These are phyloP conservation scores for Drosophila falleni DNA, from an alignment of 2,888 invertebrate genomes.

Conservation along the genomic window DNA sequence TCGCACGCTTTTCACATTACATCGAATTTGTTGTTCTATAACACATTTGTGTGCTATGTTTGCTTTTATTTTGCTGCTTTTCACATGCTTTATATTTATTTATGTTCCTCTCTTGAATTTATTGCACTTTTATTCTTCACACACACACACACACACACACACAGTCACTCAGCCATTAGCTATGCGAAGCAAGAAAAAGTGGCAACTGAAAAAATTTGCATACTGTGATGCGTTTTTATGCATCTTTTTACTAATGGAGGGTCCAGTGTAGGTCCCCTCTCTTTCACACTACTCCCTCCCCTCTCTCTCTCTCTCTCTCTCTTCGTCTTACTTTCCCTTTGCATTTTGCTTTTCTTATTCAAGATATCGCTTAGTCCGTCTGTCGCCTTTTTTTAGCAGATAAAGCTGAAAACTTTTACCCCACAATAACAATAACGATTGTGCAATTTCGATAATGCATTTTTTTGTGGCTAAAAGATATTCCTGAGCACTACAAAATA, in stretches of 20 bases:
- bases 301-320: not conserved
- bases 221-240: conserved; percentile 52
- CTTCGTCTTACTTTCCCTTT: not conserved
- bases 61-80: conserved; percentile 18
- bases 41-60: conserved; percentile 43
- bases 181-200: conserved; percentile 34
- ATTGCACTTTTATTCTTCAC: conserved; percentile 75
- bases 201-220: conserved; percentile 68
- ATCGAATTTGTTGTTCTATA: conserved; percentile 49
- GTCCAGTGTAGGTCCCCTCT: conserved; percentile 31
- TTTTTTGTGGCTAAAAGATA: conserved; percentile 51
- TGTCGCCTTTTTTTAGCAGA: conserved; percentile 44
- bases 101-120: conserved; percentile 69
- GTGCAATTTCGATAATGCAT: conserved; percentile 77
- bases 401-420: conserved; percentile 71
- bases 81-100: conserved; percentile 48
- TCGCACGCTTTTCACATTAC: conserved; percentile 46
- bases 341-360: conserved; percentile 22
- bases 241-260: conserved; percentile 59
- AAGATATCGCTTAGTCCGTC: conserved; percentile 27
- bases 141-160: conserved; percentile 20
- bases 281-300: not conserved
- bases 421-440: conserved; percentile 77
- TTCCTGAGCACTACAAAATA: conserved; percentile 8
- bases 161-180: conserved; percentile 43